Conservation (phyloP, 1,140 invertebrate species). For the Amphibalanus amphitrite region DNA sequence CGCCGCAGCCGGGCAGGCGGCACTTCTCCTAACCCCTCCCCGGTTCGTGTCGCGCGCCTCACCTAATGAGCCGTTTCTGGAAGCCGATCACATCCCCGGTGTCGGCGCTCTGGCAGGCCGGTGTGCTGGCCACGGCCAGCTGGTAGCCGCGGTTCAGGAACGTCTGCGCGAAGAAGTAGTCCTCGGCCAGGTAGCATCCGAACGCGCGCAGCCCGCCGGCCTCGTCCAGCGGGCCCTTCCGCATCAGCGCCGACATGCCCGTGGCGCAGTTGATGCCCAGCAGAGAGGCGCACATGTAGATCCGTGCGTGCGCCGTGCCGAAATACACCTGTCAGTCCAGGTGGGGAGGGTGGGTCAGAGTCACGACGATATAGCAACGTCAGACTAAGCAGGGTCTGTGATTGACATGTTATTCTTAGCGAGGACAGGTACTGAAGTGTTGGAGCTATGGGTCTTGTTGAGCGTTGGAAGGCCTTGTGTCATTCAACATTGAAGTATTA, state of each 20-base stretch:
- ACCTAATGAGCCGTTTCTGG: constrained; percentile 65
- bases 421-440: no score
- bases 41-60: no score
- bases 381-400: no score
- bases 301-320: constrained; percentile 87
- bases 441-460: no score
- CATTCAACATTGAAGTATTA: no score
- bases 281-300: constrained; percentile 84
- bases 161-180: constrained; percentile 93
- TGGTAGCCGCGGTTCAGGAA: constrained; percentile 65
- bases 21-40: no score
- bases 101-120: constrained; percentile 84
- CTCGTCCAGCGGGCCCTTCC: constrained; percentile 77
- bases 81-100: constrained; percentile 64
- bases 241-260: constrained; percentile 92
- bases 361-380: no score
- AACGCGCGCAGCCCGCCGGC: constrained; percentile 80
- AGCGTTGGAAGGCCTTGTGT: no score
- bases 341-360: no score
- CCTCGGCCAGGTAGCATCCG: constrained; percentile 90
- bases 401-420: no score
- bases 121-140: constrained; percentile 56
- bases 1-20: no score
- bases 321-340: constrained; percentile 63
- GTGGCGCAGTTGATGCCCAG: constrained; percentile 91